Evolutionary conservation across 2,113 vertebrate species (phyloP).

Genomic region (Mus spicilegus): DNA sequence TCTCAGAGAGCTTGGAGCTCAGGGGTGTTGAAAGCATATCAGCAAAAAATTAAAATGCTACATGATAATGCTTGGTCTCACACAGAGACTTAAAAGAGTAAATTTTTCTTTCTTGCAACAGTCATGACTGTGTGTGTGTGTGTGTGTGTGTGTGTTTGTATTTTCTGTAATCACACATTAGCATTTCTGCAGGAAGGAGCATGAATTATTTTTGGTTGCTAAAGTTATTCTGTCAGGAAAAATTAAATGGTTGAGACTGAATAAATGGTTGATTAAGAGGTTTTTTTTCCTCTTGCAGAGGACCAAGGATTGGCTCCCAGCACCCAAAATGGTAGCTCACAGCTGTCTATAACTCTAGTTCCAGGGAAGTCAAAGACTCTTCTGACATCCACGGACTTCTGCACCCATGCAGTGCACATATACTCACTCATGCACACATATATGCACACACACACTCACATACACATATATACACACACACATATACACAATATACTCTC

Average conservation of each 20-base stretch:
- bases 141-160: background rate
- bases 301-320: background rate
- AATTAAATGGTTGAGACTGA: background rate
- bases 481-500: too few relatives aligned
- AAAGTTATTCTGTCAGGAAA: background rate
- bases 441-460: background rate
- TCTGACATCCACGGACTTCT: background rate
- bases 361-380: background rate
- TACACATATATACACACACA: too few relatives aligned
- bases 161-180: conserved; percentile 1
- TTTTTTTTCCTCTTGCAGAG: background rate
- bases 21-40: background rate
- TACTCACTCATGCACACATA: background rate
- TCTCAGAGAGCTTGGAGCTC: background rate
- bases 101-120: background rate
- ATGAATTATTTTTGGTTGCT: conserved; percentile 31
- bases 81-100: background rate
- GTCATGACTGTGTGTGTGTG: background rate
- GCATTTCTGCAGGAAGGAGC: conserved; percentile 27
- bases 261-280: background rate
- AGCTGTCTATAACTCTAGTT: background rate
- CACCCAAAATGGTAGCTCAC: background rate
- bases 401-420: background rate
- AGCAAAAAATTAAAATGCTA: background rate
- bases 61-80: background rate